phyloP scores from a whole-genome alignment of 2,113 vertebrate species.

The Uropsilus gracilis region DNA sequence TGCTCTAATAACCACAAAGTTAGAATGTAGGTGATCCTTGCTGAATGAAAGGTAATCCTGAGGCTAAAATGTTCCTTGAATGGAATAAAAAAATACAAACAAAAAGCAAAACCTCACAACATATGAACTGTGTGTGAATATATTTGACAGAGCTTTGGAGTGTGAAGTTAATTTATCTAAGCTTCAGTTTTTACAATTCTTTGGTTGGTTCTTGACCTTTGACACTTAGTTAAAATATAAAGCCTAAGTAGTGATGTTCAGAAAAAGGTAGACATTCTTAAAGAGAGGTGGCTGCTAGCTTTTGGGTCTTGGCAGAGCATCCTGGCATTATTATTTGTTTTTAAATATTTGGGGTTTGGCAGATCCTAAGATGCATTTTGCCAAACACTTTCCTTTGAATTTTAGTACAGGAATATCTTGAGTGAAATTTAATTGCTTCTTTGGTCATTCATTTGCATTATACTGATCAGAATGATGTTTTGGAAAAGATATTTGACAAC shows the following conservation, averaged over 20 bases:
- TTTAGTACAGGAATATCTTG: slow-evolving; percentile 54
- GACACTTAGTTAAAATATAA: slow-evolving; percentile 30
- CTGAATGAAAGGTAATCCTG: slow-evolving; percentile 76
- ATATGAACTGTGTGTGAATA: slow-evolving; percentile 52
- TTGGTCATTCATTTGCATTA: slow-evolving; percentile 60
- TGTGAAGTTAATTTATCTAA: slow-evolving; percentile 61
- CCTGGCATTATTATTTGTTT: slow-evolving; percentile 56
- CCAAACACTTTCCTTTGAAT: slow-evolving; percentile 69
- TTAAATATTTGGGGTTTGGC: slow-evolving; percentile 63
- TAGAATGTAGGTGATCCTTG: slow-evolving; percentile 71
- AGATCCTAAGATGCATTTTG: slow-evolving; percentile 55
- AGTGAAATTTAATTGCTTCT: slow-evolving; percentile 65
- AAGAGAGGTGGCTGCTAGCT: background rate
- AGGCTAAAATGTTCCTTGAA: slow-evolving; percentile 66
- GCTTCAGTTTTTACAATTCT: slow-evolving; percentile 59
- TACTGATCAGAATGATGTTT: slow-evolving; percentile 42
- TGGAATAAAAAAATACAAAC: background rate
- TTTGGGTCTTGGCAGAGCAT: slow-evolving; percentile 49
- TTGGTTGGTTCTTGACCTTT: slow-evolving; percentile 61
- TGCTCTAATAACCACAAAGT: slow-evolving; percentile 65
- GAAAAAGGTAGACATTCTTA: slow-evolving; percentile 14
- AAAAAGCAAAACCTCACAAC: slow-evolving; percentile 3
- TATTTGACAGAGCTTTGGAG: slow-evolving; percentile 60
- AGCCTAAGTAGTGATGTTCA: background rate
- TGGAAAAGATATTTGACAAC: slow-evolving; percentile 44